Percentiles rank a stretch among this genome's conserved stretches.
Evolutionary conservation across 2,113 vertebrate species (phyloP).

Genomic region (Meles meles): DNA sequence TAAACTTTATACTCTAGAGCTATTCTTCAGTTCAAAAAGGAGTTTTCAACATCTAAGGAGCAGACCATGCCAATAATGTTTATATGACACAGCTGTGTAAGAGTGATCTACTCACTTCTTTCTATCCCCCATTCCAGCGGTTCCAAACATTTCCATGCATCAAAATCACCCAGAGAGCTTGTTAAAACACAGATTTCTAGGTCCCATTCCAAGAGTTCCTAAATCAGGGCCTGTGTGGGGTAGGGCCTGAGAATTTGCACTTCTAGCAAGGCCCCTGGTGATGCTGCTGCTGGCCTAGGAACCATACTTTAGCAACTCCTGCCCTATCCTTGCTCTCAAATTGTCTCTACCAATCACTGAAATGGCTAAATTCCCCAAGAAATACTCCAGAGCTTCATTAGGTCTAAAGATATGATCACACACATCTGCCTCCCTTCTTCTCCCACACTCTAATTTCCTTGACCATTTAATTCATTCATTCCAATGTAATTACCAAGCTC

Average conservation of each 20-base stretch:
- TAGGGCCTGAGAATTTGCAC: background rate
- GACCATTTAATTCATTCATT: background rate
- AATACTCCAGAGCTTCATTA: background rate
- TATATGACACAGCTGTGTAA: background rate
- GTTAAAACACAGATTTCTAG: background rate
- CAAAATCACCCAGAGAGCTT: background rate
- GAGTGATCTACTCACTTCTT: background rate
- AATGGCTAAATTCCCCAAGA: background rate
- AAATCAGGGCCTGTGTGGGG: background rate
- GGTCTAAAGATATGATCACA: background rate
- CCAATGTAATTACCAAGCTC: background rate
- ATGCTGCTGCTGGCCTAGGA: background rate
- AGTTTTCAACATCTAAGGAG: background rate
- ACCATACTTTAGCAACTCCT: background rate
- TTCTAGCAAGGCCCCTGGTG: background rate
- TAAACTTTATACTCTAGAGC: background rate
- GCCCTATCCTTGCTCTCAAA: background rate
- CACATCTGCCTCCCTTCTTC: background rate
- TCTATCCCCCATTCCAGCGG: background rate
- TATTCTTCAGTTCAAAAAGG: background rate
- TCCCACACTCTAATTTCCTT: background rate
- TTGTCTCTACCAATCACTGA: background rate
- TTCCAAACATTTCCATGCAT: background rate
- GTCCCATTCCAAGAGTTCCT: background rate
- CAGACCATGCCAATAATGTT: background rate